phyloP scores from a whole-genome alignment of 2,888 invertebrate genomes.

The Vesta saturnalis region DNA sequence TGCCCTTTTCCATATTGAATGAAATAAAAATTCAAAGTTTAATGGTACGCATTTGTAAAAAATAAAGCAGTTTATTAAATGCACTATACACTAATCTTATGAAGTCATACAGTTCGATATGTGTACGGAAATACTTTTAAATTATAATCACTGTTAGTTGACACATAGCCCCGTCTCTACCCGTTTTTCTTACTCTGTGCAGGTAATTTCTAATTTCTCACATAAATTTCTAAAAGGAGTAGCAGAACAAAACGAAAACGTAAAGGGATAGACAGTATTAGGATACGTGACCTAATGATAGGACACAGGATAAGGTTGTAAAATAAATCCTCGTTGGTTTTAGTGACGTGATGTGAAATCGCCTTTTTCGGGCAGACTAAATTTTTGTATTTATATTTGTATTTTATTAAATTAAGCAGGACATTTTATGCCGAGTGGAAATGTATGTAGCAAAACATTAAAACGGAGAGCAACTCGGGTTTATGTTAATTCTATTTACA shows the following conservation, averaged over 20 bases:
- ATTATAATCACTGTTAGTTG: no score
- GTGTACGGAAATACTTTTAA: no score
- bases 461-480: conserved; percentile 2
- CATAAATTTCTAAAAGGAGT: background rate
- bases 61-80: no score
- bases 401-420: background rate
- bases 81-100: no score
- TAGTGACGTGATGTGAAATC: background rate
- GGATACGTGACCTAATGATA: background rate
- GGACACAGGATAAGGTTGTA: background rate
- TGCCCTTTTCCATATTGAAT: no score
- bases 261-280: background rate
- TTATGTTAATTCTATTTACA: conserved; percentile 40
- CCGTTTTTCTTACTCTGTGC: no score
- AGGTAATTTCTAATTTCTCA: background rate
- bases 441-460: conserved; percentile 1
- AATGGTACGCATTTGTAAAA: no score
- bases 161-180: no score
- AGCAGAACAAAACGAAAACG: background rate
- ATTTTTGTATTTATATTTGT: background rate
- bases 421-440: background rate
- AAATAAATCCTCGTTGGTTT: background rate
- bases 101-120: no score
- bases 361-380: background rate
- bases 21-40: no score